Evolutionary conservation across 2,888 invertebrate genomes (phyloP), one percentile per base, ranked within the genome.

Genomic region (Ctenicera cuprea): DNA sequence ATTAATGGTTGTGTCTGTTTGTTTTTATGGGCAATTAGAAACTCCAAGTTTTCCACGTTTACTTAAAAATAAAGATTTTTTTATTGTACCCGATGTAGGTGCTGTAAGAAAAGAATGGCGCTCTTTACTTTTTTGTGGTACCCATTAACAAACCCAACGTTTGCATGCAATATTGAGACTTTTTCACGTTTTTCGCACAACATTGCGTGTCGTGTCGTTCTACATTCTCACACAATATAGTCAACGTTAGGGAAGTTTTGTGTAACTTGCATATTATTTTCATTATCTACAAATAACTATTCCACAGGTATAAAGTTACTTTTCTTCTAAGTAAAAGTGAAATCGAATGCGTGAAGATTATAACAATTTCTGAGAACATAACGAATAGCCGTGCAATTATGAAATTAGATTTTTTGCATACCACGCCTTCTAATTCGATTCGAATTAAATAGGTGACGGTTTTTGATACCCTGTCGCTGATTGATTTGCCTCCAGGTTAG

Each of bases 321-420:
- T 54, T 54, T 54, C 30, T 54, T 54, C 12, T 12, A 30, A 54
- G 30, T 54, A 54, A 54, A 54, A 54, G 54, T 54, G 54, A 54
- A 54, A 54, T 33, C n/a, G 3, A 7, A 54, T 54, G 14, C 54
- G 14, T 22, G 22, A 22, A 12, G 54, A 54, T 54, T 54, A 54
- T 54, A 30, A 26, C 7, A 54, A 54, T 54, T 33, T 54, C 54
- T 54, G 5, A 33, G 54, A 54, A 54, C 48, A 18, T 48, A 48
- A 5, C 18, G 9, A 48, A 18, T 48, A 33, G n/a, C 33, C 43
- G 43, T 48, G 48, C 48, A 48, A 16, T 11, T 41, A 41, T 41
- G 14, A 41, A 14, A 14, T 14, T 41, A 14, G 33, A 33, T 8
- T 33, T 33, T 33, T 33, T 33, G 5, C 8, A 4, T 8, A 9